Base-by-base conservation (phyloP, 2,888 invertebrate species). In the Epinotia ramella region DNA sequence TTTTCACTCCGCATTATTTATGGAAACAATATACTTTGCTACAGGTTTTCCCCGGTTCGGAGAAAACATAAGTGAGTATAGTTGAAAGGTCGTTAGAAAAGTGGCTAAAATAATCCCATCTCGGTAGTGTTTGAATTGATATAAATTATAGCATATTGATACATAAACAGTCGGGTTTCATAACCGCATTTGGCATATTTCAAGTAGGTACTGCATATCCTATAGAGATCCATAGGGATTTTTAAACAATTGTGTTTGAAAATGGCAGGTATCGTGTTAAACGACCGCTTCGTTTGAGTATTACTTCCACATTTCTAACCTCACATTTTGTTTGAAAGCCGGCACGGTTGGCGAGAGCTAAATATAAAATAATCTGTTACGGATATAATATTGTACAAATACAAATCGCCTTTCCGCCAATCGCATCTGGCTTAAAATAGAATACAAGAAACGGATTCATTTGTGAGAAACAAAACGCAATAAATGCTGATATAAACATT, bases 401-500 rank as follows among this genome's bases (percentile, higher is more conserved):
- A 28, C 46, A 60, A 49, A 59, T 65, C 57, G 28, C 65, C 53
- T 53, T 65, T 62, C 65, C 33, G 40, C 65, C 59, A 53, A 73
- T 64, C 69, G 74, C 56, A 69, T 33, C 40, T 24, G 60, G 40
- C 53, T 75, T 53, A 60, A 75, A 46, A 71, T 66, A 71, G 65
- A 75, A 66, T 40, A 44, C 65, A 65, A 65, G 59, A 3, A 70
- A 75, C 75, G 59, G 9, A 65, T 20, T 33, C 12, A 33, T 70
- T 64, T 66, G 44, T 56, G 60, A 75, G 65, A 64, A 64, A 66
- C 64, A 69, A 70, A 69, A 70, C 68, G n/a, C 28, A 49, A 75
- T 71, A 75, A 75, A 75, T 75, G 75, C 75, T 44, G 75, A 60
- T 63, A 75, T 7, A 70, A 56, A 73, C 69, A 74, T 53, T 64